These are phyloP conservation scores for Axinella damicornis DNA, from an alignment of 37 sponge, comb jelly and placozoan species.

Conservation along the genomic window DNA sequence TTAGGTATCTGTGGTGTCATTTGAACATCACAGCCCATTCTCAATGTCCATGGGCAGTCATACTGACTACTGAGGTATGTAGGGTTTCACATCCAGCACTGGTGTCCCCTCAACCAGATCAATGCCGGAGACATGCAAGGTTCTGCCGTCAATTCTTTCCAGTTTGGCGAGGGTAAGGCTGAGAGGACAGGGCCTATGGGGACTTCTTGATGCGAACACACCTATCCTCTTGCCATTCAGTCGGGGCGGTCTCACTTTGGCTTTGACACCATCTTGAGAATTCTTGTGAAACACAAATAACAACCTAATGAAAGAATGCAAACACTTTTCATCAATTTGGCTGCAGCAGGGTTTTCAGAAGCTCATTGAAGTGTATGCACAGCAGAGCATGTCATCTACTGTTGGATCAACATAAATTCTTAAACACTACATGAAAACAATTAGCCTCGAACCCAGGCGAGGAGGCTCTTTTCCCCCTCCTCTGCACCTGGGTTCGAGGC, in stretches of 20 bases:
- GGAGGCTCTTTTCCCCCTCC: too few species aligned
- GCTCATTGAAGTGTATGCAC: too few species aligned
- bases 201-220: constrained; percentile 58
- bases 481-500: too few species aligned
- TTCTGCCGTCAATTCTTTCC: constrained; percentile 6
- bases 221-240: constrained; percentile 45
- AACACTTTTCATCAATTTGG: too few species aligned
- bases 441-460: not conserved
- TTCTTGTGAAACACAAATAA: constrained; percentile 61
- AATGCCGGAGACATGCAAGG: constrained; percentile 46
- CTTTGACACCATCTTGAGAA: constrained; percentile 7
- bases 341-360: too few species aligned
- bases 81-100: constrained; percentile 62
- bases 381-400: too few species aligned
- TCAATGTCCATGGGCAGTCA: constrained; percentile 18
- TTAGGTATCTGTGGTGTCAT: too few species aligned
- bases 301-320: constrained; percentile 5
- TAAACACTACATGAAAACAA: too few species aligned
- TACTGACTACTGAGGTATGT: constrained; percentile 64
- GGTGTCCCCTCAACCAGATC: constrained; percentile 68
- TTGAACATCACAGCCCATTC: too few species aligned
- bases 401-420: too few species aligned
- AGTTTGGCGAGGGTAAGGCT: constrained; percentile 56
- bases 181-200: constrained; percentile 55
- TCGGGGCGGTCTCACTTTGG: constrained; percentile 64